phyloP scores from a whole-genome alignment of 2,797 vertebrate genomes.

The Ispidina lecontei region DNA sequence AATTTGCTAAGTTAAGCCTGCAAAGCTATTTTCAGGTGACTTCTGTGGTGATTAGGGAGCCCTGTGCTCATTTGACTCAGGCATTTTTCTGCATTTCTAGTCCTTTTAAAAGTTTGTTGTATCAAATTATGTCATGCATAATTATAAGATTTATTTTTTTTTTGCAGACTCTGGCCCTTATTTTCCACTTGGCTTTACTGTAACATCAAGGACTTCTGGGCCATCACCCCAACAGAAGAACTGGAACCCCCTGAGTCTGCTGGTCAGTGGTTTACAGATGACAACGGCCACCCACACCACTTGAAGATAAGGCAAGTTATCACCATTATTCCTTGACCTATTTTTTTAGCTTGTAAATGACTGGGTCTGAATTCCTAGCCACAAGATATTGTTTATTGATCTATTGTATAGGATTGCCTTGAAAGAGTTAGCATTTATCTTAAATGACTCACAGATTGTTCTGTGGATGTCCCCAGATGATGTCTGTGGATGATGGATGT shows the following conservation, averaged over 20 bases:
- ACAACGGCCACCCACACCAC: neutral
- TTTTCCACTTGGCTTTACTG: neutral
- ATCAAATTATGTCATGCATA: neutral
- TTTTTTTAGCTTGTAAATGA: constrained; percentile 19
- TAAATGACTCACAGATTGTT: constrained; percentile 7
- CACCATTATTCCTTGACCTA: constrained; percentile 39
- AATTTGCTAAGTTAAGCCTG: neutral
- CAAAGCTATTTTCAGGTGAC: constrained; percentile 1
- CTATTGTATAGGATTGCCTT: constrained; percentile 21
- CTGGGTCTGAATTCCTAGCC: constrained; percentile 1
- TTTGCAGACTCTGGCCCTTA: neutral
- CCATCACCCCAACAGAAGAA: neutral
- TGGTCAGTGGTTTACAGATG: neutral
- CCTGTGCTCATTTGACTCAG: neutral
- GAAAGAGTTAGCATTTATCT: constrained; percentile 26
- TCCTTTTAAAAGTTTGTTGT: neutral
- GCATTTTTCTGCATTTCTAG: neutral
- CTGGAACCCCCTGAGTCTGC: neutral
- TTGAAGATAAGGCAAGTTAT: neutral
- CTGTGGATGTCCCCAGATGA: neutral
- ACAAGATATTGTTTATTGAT: constrained; percentile 31
- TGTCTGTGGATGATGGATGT: neutral
- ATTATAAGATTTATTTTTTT: neutral
- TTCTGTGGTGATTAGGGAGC: neutral
- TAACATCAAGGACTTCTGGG: neutral